A percentile compares a stretch with the other conserved stretches of the same genome.
Conservation (phyloP, 37 sponge, comb jelly and placozoan genomes). For the Beroe ovata region DNA sequence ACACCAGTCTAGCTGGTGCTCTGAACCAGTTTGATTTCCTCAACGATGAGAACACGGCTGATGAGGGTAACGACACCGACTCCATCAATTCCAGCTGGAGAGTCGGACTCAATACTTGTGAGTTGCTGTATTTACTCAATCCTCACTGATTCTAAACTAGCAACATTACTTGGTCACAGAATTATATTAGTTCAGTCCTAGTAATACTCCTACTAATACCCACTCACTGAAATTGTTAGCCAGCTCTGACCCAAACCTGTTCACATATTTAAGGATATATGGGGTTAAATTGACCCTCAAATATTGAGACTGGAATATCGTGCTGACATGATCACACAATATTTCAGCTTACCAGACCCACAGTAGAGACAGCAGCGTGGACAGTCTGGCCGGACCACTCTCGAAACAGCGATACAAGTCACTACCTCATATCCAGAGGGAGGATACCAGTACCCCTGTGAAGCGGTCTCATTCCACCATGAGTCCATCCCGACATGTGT, state of each 20-base stretch:
- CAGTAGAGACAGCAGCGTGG: constrained; percentile 39
- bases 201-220: too few relatives aligned
- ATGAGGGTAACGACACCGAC: constrained; percentile 51
- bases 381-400: neutral
- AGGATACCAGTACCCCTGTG: neutral
- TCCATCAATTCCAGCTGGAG: constrained; percentile 61
- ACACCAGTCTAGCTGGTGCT: constrained; percentile 52
- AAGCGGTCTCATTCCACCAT: constrained; percentile 21
- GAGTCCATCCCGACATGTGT: neutral
- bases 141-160: too few relatives aligned
- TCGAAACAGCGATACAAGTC: neutral
- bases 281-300: too few relatives aligned
- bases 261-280: too few relatives aligned
- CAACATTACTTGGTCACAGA: too few relatives aligned
- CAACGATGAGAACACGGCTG: constrained; percentile 61
- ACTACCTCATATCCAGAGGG: constrained; percentile 33
- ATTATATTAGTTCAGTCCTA: too few relatives aligned
- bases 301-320: too few relatives aligned
- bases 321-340: neutral
- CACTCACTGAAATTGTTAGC: too few relatives aligned
- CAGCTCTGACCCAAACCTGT: too few relatives aligned
- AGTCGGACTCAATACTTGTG: constrained; percentile 33
- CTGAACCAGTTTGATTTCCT: constrained; percentile 65
- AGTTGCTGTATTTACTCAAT: too few relatives aligned
- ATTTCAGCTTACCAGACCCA: constrained; percentile 32